A percentile compares a stretch with the other conserved stretches of the same genome.
phyloP scores from a whole-genome alignment of 2,797 vertebrate genomes.

The Anguilla pacifica region DNA sequence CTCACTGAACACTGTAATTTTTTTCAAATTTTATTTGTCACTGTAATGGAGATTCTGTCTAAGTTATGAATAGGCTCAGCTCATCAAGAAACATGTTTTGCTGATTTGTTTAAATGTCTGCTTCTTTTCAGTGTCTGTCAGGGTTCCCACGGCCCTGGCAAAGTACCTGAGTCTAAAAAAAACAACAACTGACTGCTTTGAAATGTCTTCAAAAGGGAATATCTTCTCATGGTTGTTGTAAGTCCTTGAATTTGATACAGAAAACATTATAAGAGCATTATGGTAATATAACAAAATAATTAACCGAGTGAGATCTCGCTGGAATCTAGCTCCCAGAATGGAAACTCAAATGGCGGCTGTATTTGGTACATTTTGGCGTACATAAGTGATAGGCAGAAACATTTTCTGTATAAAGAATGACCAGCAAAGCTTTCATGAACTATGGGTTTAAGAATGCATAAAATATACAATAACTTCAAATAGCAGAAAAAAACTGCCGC shows the following conservation, averaged over 20 bases:
- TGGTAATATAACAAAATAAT: not conserved
- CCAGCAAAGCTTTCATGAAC: not conserved
- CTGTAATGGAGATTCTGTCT: slow-evolving; percentile 4
- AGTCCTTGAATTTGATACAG: not conserved
- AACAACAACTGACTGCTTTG: not conserved
- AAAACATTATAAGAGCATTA: not conserved
- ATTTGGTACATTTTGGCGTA: not conserved
- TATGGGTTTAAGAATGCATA: not conserved
- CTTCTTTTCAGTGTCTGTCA: not conserved
- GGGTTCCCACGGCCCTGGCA: not conserved
- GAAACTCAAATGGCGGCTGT: not conserved
- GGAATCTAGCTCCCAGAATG: not conserved
- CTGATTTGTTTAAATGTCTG: not conserved
- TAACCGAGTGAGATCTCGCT: not conserved
- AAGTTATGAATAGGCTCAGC: slow-evolving; percentile 12
- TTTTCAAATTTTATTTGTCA: not conserved
- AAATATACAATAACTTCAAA: not conserved
- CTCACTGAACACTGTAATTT: not conserved
- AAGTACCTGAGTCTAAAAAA: slow-evolving; percentile 11
- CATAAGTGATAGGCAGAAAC: not conserved
- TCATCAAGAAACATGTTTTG: slow-evolving; percentile 1
- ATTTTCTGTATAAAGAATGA: not conserved
- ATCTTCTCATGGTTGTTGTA: not conserved
- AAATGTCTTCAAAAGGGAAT: not conserved
- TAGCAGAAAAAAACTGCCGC: not conserved